Evolutionary conservation across 2,113 vertebrate genomes (phyloP).

Genomic region (Verasper variegatus): DNA sequence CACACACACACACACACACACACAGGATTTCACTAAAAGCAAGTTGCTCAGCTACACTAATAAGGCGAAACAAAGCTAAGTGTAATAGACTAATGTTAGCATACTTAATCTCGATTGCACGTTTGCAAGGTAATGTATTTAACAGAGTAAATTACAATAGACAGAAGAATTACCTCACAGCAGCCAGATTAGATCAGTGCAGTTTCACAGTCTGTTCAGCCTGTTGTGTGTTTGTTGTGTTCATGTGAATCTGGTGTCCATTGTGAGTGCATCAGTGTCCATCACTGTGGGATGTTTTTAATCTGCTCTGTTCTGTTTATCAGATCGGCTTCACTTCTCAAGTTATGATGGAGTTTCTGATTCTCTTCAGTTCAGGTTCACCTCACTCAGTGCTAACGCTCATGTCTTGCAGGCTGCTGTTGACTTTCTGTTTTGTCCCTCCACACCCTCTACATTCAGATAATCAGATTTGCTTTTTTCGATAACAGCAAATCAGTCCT

Average conservation of each 20-base stretch:
- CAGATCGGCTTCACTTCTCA: slow-evolving; percentile 11
- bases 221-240: not conserved
- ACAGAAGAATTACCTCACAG: slow-evolving; percentile 34
- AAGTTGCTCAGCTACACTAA: slow-evolving; percentile 20
- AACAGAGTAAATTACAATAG: slow-evolving; percentile 14
- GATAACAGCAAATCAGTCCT: slow-evolving; percentile 26
- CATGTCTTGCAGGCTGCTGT: slow-evolving; percentile 11
- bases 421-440: slow-evolving; percentile 23
- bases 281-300: not conserved
- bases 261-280: not conserved
- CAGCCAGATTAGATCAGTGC: slow-evolving; percentile 18
- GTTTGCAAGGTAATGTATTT: slow-evolving; percentile 24
- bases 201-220: slow-evolving; percentile 6
- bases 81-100: slow-evolving; percentile 24
- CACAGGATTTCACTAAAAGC: slow-evolving; percentile 14
- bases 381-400: slow-evolving; percentile 15
- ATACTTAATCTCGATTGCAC: slow-evolving; percentile 24
- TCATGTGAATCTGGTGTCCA: no score
- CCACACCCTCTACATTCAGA: slow-evolving; percentile 13
- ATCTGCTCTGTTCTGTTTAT: slow-evolving; percentile 15
- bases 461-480: slow-evolving; percentile 37
- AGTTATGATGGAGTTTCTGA: slow-evolving; percentile 26
- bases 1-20: not conserved
- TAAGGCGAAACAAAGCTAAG: slow-evolving; percentile 29
- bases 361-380: slow-evolving; percentile 29